phyloP scores from a whole-genome alignment of 2,888 invertebrate species.

The Sphaerophoria rueppellii region DNA sequence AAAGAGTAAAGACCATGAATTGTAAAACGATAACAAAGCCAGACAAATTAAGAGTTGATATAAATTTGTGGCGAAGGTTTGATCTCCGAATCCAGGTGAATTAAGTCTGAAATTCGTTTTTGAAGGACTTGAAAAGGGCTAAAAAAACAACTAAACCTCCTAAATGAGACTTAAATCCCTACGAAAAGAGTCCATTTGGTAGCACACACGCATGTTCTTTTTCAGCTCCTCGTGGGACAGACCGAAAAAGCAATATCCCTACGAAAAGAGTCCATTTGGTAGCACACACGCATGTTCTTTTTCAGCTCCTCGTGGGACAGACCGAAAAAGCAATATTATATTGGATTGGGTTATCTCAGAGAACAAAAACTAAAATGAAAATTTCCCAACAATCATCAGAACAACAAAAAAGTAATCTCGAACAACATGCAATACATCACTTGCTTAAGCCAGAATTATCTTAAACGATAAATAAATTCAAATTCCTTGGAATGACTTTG shows the following conservation, averaged over 20 bases:
- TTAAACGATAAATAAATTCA: slow-evolving; percentile 46
- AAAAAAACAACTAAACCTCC: neutral
- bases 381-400: neutral
- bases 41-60: neutral
- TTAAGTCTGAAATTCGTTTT: neutral
- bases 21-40: neutral
- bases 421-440: slow-evolving; percentile 34
- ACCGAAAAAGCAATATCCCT: neutral
- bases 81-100: neutral
- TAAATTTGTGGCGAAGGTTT: slow-evolving; percentile 1
- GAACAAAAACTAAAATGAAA: neutral
- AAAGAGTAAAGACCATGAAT: neutral
- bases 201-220: neutral
- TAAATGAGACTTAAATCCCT: slow-evolving; percentile 1
- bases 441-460: slow-evolving; percentile 23
- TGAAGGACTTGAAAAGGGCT: neutral
- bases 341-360: slow-evolving; percentile 4
- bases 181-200: neutral
- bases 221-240: too few relatives aligned
- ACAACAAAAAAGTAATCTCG: slow-evolving; percentile 2
- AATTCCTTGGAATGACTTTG: slow-evolving; percentile 29
- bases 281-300: neutral
- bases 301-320: too few relatives aligned
- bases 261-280: neutral
- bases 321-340: too few relatives aligned